Base-by-base conservation (phyloP, 2,113 vertebrate genomes). In the Otus sunia region DNA sequence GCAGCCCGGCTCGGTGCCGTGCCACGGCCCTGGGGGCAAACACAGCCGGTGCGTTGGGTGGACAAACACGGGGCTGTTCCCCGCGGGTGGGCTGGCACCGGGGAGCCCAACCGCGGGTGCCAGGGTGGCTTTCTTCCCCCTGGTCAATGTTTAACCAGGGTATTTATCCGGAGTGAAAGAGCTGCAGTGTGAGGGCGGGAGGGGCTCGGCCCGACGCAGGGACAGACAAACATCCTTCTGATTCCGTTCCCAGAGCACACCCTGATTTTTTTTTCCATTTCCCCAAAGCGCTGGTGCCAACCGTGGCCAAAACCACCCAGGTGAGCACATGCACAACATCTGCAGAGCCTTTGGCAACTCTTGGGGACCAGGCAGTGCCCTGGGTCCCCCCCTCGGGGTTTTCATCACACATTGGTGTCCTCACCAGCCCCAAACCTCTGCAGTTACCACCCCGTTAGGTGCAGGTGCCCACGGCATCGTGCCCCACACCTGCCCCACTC, bases 371-470 rank as follows among this genome's bases (percentile, higher is more conserved):
- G 10, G 34, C 0, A 0, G 47, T 8, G 10, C 58, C 60, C 79
- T 25, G 67, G n/a, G 67, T 58, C 68, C 26, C 9, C 36, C 49
- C 22, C 43, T 43, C 12, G 2, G 59, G 36, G 34, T 21, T 12
- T 17, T 19, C 64, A 4, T 2, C 45, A 2, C 0, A 0, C 32
- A 2, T 20, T 3, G 2, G 3, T 12, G 29, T 11, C 53, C 68
- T 74, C 25, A 0, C 41, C 90, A 63, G 36, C 45, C n/a, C 68
- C 30, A 68, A 27, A 15, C 34, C 15, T 12, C 9, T 1, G 36
- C 41, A 39, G 3, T 19, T 9, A 29, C 56, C 5, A 1, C 72
- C 18, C 5, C 2, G 1, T 12, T 6, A 9, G 53, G 17, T 20
- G 29, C 45, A 15, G 23, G 10, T 15, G 30, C 16, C 49, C 19